Conservation (phyloP, 2,113 vertebrate species). For the Callaeas wilsoni region DNA sequence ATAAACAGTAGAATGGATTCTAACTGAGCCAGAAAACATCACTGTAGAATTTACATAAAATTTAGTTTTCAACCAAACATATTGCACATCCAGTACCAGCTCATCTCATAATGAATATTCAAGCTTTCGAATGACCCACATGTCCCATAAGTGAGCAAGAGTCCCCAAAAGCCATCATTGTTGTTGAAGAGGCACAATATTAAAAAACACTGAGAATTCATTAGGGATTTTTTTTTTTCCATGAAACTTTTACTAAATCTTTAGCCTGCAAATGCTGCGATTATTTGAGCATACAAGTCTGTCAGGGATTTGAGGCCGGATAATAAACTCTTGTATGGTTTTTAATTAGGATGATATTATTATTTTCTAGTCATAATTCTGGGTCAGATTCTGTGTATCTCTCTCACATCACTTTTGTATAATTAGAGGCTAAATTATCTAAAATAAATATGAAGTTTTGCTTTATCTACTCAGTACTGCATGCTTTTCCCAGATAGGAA, state of each 20-base stretch:
- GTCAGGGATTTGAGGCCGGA: constrained; percentile 13
- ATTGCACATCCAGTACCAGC: constrained; percentile 41
- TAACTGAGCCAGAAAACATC: constrained; percentile 60
- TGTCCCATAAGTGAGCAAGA: constrained; percentile 44
- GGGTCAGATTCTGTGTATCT: background rate
- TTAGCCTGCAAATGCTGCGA: background rate
- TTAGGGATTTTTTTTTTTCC: background rate
- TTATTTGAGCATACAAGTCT: constrained; percentile 15
- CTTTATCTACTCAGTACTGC: background rate
- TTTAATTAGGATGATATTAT: constrained; percentile 38
- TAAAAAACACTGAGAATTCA: constrained; percentile 46
- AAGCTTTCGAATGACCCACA: constrained; percentile 40
- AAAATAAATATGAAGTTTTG: constrained; percentile 33
- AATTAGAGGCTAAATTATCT: constrained; percentile 29
- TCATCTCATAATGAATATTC: constrained; percentile 59
- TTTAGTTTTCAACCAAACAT: constrained; percentile 52
- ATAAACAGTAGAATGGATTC: constrained; percentile 51
- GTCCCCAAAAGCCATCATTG: background rate
- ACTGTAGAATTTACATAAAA: constrained; percentile 60
- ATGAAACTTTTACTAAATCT: constrained; percentile 12
- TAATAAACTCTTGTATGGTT: background rate
- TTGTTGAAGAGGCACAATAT: background rate
- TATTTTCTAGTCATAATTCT: constrained; percentile 36
- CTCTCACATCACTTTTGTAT: background rate
- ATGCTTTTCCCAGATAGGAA: background rate